Base-by-base conservation (phyloP, 2,888 invertebrate species). In the Neelides folsomi region DNA sequence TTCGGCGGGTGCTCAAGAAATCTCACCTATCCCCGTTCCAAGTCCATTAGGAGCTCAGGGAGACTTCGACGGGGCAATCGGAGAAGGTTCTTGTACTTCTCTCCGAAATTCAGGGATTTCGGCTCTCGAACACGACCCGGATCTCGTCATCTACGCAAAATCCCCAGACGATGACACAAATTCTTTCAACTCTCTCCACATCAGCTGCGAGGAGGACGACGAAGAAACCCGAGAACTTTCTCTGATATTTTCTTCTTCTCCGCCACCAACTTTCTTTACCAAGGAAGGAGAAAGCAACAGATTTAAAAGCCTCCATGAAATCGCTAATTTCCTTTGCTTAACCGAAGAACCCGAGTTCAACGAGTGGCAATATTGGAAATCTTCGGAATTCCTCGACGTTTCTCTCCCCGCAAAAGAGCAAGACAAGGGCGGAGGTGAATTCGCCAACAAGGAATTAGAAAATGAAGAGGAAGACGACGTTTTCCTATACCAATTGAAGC, bases 331-430 rank as follows among this genome's bases (percentile, higher is more conserved):
- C 4, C 3, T 27, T 27, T 27, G 27, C 39, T 5, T 47, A n/a
- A 10, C 18, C 20, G 37, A 49, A 34, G 35, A 49, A n/a, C 18
- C 36, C 15, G 9, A 47, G 13, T 55, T 52, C 37, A 51, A 55
- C 39, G 50, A 49, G 9, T 55, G 52, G 52, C 55, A 55, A 36
- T 55, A 34, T 43, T 55, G 55, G 55, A 39, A 42, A 39, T 9
- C 37, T 9, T 43, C 43, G 1, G 3, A 18, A 1, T 3, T 15
- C 18, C 36, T 37, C n/a, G 18, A 47, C 10, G 37, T 9, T 8
- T 9, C 15, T 12, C 16, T 18, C 6, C n/a, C 16, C 2, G 9
- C 42, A 41, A 47, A 52, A 46, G 19, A 12, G 6, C 45, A 46
- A 38, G 40, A 35, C 42, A 12, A 47, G 19, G 16, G 36, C 12